Evolutionary conservation across 2,888 invertebrate genomes (phyloP).

Genomic region (Corbicula japonica): DNA sequence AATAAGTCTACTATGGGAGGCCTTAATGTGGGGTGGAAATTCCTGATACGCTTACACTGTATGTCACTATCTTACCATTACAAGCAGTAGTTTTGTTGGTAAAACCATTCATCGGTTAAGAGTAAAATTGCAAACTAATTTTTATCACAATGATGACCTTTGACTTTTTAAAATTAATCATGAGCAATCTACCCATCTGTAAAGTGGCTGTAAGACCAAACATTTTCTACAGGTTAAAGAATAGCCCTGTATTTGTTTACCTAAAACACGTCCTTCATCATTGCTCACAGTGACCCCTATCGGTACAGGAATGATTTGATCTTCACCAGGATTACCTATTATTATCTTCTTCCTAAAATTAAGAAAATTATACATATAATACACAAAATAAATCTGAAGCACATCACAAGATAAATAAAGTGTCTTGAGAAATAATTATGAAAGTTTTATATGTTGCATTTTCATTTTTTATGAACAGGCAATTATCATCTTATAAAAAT

Average conservation of each 20-base stretch:
- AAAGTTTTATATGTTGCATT: not conserved
- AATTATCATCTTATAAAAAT: no score
- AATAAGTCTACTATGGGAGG: no score
- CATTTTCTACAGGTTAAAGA: no score
- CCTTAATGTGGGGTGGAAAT: no score
- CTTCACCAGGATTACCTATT: slow-evolving; percentile 91
- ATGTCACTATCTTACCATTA: no score
- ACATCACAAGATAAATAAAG: not conserved
- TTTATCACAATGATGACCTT: not conserved
- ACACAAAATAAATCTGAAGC: not conserved
- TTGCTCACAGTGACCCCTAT: slow-evolving; percentile 92
- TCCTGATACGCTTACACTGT: no score
- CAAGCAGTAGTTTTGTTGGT: no score
- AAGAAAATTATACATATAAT: not conserved
- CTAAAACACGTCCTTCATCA: slow-evolving; percentile 90
- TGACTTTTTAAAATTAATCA: no score
- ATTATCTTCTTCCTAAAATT: slow-evolving; percentile 72
- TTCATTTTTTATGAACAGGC: no score
- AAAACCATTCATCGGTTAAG: no score
- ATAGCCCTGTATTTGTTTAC: slow-evolving; percentile 85
- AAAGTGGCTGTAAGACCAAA: no score
- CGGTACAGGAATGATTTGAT: slow-evolving; percentile 92
- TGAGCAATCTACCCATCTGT: no score
- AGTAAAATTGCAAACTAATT: not conserved
- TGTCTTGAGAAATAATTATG: not conserved